phyloP scores from a whole-genome alignment of 2,888 invertebrate genomes.

The Ormyrus rosae region DNA sequence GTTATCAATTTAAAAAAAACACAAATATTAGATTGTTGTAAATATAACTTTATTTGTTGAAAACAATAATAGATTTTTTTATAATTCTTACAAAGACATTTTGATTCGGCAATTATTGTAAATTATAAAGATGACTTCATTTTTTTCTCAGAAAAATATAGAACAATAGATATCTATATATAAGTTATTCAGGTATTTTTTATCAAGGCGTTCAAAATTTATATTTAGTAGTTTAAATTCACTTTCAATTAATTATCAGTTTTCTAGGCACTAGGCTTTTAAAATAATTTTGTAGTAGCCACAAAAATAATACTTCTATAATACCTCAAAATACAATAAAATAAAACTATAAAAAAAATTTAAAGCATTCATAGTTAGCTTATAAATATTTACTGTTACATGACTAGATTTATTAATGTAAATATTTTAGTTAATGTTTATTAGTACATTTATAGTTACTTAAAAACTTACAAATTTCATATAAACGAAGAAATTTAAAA shows the following conservation, averaged over 20 bases:
- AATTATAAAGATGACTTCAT: constrained; percentile 41
- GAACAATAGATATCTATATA: constrained; percentile 33
- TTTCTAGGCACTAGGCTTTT: constrained; percentile 17
- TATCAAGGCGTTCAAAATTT: constrained; percentile 42
- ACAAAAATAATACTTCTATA: constrained; percentile 13
- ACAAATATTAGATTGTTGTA: not conserved
- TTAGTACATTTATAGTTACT: too few relatives aligned
- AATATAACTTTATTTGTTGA: constrained; percentile 47
- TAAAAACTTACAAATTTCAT: too few relatives aligned
- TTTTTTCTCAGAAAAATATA: constrained; percentile 37
- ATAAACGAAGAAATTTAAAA: too few relatives aligned
- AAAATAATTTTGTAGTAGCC: not conserved
- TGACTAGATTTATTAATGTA: constrained; percentile 20
- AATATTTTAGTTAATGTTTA: too few relatives aligned
- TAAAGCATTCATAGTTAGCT: constrained; percentile 31
- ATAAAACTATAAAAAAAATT: constrained; percentile 36
- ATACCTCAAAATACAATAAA: constrained; percentile 3
- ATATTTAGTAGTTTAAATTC: constrained; percentile 30
- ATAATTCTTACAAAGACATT: constrained; percentile 36
- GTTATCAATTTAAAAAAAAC: not conserved
- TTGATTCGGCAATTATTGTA: constrained; percentile 35
- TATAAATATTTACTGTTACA: constrained; percentile 16
- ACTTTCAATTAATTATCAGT: constrained; percentile 30
- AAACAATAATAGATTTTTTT: constrained; percentile 39
- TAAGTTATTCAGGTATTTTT: constrained; percentile 39